phyloP scores from a whole-genome alignment of 2,888 invertebrate species.

The Hermaeophaga mercurialis region DNA sequence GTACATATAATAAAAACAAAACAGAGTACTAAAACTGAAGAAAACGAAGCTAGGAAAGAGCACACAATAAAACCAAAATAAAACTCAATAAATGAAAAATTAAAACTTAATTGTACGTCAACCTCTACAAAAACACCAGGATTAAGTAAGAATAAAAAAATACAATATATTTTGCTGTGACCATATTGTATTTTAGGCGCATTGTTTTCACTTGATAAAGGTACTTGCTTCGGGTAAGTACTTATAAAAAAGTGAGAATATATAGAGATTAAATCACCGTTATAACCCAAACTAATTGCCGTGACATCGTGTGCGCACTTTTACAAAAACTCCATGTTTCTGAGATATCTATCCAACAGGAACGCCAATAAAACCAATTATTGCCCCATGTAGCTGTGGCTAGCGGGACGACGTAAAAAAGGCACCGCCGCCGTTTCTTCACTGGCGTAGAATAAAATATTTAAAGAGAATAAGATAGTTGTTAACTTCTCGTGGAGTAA shows the following conservation, averaged over 20 bases:
- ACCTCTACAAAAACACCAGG: too few species aligned
- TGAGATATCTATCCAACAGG: constrained; percentile 5
- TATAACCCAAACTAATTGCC: constrained; percentile 25
- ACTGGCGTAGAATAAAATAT: neutral
- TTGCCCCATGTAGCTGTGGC: constrained; percentile 3
- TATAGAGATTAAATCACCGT: constrained; percentile 14
- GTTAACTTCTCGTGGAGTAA: too few species aligned
- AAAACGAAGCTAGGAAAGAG: too few species aligned
- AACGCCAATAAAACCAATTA: constrained; percentile 20
- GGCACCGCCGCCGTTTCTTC: neutral
- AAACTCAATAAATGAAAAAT: too few species aligned
- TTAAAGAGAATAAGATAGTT: too few species aligned
- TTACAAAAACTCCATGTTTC: constrained; percentile 18
- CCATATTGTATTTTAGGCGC: too few species aligned
- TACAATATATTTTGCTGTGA: neutral
- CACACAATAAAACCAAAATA: too few species aligned
- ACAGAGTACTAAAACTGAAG: too few species aligned
- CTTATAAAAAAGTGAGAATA: constrained; percentile 1
- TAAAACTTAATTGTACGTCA: too few species aligned
- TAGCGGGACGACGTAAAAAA: neutral
- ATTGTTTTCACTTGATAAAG: too few species aligned
- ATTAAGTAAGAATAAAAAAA: too few species aligned
- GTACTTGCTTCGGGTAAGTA: neutral
- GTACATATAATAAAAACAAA: too few species aligned
- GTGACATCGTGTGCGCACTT: constrained; percentile 20